Base-by-base conservation (phyloP, 2,797 vertebrate species). In the Poeciliopsis presidionis region DNA sequence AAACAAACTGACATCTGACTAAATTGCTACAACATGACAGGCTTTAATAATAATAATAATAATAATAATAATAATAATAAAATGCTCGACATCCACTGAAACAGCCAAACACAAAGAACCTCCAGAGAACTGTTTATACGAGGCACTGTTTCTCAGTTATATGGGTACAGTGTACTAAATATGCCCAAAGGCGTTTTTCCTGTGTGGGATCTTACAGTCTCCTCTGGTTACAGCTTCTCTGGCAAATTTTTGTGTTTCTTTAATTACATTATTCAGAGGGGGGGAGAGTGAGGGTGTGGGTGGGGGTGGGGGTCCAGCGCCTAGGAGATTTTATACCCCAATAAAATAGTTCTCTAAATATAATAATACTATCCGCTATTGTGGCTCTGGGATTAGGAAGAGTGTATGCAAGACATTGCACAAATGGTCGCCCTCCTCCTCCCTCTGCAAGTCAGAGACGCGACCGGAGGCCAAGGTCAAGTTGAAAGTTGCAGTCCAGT, bases 401-500 rank as follows among this genome's bases (percentile, higher is more conserved):
- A 43, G 20, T 25, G 20, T 9, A 67, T 22, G 39, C 39, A 43
- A 25, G 36, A 74, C 78, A 92, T 57, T 78, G 81, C 90, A 90
- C 88, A 89, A 89, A 91, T 93, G 93, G 90, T 94, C 93, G 93
- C 2, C 49, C 78, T 3, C 41, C 85, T 18, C 14, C 92, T 95
- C 93, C 94, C 92, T 90, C 84, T 88, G 90, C 61, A 77, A 89
- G 91, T 93, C 43, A 25, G 93, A 93, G 94, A 95, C 94, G 72
- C 89, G 94, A 94, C 95, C 95, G 86, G 96, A 97, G 97, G 97
- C 97, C 97, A 99, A 99, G 98, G 98, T 99, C 98, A 99, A 99
- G 98, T 97, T 98, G 96, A 98, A 99, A 97, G 96, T 86, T 96
- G 92, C 91, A 92, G 95, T 95, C 96, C 95, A 91, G 95, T 95